Conservation (phyloP, 2,797 vertebrate genomes). For the Hoplostethus mediterraneus region DNA sequence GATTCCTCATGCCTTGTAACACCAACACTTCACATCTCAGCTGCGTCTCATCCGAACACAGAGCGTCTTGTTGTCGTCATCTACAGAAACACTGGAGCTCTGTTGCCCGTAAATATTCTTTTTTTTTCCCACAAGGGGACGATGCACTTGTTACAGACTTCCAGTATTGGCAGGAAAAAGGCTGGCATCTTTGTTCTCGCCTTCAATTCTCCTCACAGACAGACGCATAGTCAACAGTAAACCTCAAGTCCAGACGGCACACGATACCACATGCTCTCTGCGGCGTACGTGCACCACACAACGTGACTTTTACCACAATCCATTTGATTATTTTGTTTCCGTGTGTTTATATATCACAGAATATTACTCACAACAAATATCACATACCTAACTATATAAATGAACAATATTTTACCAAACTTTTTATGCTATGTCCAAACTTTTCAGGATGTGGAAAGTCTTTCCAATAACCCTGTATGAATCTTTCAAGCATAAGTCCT, state of each 20-base stretch:
- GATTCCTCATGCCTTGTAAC: constrained; percentile 37
- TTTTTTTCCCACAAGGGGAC: constrained; percentile 31
- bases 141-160: constrained; percentile 35
- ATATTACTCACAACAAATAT: no score
- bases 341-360: no score
- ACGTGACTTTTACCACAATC: neutral
- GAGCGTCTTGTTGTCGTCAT: constrained; percentile 57
- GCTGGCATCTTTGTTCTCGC: neutral
- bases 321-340: no score
- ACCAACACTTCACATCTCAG: constrained; percentile 55
- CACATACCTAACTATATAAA: no score
- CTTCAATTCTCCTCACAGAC: neutral
- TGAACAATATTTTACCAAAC: no score
- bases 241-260: neutral
- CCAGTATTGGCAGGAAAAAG: constrained; percentile 23
- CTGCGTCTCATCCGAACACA: constrained; percentile 56
- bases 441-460: no score
- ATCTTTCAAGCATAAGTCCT: constrained; percentile 28
- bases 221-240: neutral
- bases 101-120: constrained; percentile 25
- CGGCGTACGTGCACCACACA: neutral
- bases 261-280: neutral
- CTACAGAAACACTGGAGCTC: neutral
- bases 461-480: neutral
- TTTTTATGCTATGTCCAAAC: no score